Evolutionary conservation across 2,113 vertebrate species (phyloP).

Genomic region (Pterocles burchelli): DNA sequence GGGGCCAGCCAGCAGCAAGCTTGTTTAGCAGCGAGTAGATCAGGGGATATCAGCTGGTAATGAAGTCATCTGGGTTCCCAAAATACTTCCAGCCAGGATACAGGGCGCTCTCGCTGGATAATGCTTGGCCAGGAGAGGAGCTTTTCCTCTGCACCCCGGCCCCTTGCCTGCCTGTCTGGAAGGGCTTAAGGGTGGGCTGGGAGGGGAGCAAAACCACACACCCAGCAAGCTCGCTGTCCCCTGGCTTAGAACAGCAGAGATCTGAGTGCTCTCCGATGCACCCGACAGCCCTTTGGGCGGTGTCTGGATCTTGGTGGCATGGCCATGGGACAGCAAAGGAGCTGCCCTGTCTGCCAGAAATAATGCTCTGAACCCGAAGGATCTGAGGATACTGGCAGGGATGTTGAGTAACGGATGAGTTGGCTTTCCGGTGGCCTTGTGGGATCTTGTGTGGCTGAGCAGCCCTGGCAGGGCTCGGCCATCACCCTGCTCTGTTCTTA

Average conservation of each 20-base stretch:
- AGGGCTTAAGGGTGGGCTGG: neutral
- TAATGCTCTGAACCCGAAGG: neutral
- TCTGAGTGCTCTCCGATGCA: neutral
- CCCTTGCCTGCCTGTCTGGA: neutral
- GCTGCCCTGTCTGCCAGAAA: neutral
- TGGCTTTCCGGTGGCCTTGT: neutral
- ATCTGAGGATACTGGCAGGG: neutral
- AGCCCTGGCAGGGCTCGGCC: neutral
- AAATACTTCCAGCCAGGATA: neutral
- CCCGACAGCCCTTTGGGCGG: accelerated
- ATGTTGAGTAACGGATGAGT: neutral
- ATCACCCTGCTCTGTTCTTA: neutral
- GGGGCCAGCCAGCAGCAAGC: neutral
- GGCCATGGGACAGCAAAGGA: neutral
- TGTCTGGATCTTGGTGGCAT: neutral
- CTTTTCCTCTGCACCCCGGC: neutral
- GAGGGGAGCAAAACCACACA: neutral
- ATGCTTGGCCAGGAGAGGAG: constrained; percentile 12
- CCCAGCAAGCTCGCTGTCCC: accelerated
- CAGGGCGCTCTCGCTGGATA: neutral
- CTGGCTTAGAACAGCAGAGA: neutral
- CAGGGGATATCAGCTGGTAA: constrained; percentile 20
- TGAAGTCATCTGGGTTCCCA: constrained; percentile 45
- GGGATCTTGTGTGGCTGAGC: neutral
- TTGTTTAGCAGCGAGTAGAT: neutral